phyloP scores from a whole-genome alignment of 2,113 vertebrate species.

The Cariama cristata region DNA sequence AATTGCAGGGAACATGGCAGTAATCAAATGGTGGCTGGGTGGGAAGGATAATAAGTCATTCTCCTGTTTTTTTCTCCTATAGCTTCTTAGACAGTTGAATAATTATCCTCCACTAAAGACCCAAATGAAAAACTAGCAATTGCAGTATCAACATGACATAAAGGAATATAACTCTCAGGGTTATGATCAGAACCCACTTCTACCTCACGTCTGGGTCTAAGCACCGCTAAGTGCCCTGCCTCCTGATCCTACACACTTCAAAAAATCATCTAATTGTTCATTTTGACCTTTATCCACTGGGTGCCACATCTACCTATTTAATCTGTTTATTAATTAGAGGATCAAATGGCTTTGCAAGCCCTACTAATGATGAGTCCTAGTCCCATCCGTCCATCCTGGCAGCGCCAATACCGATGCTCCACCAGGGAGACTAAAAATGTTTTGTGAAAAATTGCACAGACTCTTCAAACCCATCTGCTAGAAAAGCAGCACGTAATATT shows the following conservation, averaged over 20 bases:
- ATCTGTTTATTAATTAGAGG: neutral
- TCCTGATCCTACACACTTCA: neutral
- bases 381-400: neutral
- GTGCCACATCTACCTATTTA: neutral
- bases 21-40: neutral
- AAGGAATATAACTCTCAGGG: neutral
- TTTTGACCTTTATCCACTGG: neutral
- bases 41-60: neutral
- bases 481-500: neutral
- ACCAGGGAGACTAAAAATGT: neutral
- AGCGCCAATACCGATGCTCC: neutral
- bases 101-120: neutral
- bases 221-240: neutral
- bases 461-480: neutral
- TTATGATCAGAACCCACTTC: neutral
- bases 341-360: neutral
- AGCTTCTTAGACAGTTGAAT: conserved; percentile 2
- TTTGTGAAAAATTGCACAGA: neutral
- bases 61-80: neutral
- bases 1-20: conserved; percentile 9
- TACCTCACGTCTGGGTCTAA: neutral
- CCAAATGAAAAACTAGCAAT: neutral
- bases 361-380: neutral
- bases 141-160: neutral
- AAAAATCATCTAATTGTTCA: neutral